Conservation (phyloP, 2,797 vertebrate species). For the Buceros bicornis region DNA sequence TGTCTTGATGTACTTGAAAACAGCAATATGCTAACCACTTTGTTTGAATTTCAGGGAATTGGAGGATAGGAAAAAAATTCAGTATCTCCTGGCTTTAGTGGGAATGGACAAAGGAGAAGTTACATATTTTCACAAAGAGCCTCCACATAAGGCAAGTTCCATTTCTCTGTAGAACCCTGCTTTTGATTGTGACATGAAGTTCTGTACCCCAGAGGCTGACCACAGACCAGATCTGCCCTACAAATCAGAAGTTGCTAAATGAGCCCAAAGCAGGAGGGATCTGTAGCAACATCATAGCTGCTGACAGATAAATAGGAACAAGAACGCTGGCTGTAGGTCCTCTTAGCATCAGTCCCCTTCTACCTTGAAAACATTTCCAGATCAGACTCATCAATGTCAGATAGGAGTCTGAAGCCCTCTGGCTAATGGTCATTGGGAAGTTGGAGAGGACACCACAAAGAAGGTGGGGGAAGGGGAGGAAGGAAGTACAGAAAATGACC, state of each 20-base stretch:
- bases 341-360: not conserved
- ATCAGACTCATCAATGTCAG: not conserved
- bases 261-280: not conserved
- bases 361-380: not conserved
- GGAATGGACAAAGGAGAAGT: constrained; percentile 88
- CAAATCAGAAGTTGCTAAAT: not conserved
- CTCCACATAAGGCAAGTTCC: constrained; percentile 89
- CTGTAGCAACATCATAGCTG: not conserved
- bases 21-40: not conserved
- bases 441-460: not conserved
- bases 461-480: not conserved
- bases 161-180: not conserved
- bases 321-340: not conserved
- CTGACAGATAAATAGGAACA: not conserved
- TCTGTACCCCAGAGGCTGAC: not conserved
- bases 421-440: not conserved
- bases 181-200: not conserved
- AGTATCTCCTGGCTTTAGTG: constrained; percentile 89
- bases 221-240: not conserved
- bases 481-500: not conserved
- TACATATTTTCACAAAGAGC: constrained; percentile 93
- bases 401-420: not conserved
- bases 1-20: not conserved
- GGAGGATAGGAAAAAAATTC: constrained; percentile 95
- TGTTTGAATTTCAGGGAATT: constrained; percentile 86